Evolutionary conservation across 2,888 invertebrate species (phyloP), one percentile per base, ranked within the genome.

Genomic region (Nineta flava): DNA sequence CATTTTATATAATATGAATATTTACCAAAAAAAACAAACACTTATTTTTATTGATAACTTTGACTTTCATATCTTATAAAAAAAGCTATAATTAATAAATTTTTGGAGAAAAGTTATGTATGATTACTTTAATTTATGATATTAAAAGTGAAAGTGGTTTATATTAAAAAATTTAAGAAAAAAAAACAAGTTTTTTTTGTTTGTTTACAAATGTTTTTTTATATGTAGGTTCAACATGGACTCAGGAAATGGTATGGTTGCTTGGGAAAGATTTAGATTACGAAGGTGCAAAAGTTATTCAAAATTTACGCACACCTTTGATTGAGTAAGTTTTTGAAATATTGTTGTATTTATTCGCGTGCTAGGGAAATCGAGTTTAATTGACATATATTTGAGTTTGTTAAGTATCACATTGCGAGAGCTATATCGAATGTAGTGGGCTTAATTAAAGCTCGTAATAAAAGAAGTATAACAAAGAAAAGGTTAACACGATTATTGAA

Each of bases 171-270:
- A 7, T 26, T 26, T 3, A 26, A 26, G 26, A 26, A 26, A 26
- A 26, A 7, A 26, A 26, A 26, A 26, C 26, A 26, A 26, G 26
- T 26, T 26, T 52, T 47, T 53, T 53, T 40, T 41, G 34, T 43
- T 34, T 43, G 17, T 17, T 50, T 47, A 19, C 21, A 26, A 26
- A 26, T 26, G 7, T 26, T 26, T 26, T 3, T 26, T 26, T 7
- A 26, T 26, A 26, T 26, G 26, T 53, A 86, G 86, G 87, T 12
- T 92, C 92, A 17, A 93, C 93, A 1, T 94, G 93, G 93, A 79
- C 85, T 1, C 91, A 92, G 61, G 93, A 94, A 71, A 90, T 94
- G 81, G 79, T 87, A 2, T 94, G 91, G 85, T 72, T 91, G n/a
- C 76, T 94, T 51, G 81, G 82, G 3, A 84, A 87, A 58, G 76